A percentile compares a stretch with the other conserved stretches of the same genome.
Evolutionary conservation across 2,113 vertebrate genomes (phyloP).

Genomic region (Bothrops jararaca): DNA sequence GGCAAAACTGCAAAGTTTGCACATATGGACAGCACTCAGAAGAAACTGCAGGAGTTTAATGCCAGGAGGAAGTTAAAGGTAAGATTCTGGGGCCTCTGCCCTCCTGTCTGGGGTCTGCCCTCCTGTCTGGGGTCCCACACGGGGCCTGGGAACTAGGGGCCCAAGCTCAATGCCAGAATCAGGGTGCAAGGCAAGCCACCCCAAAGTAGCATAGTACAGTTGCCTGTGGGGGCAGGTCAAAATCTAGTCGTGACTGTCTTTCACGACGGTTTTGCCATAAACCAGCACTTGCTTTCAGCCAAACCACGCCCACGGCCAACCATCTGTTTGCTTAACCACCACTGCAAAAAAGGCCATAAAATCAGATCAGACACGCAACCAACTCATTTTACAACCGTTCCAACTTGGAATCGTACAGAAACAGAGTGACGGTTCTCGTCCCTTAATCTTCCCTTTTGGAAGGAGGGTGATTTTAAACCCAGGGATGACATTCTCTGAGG

Average conservation of each 20-base stretch:
- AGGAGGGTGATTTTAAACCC: background rate
- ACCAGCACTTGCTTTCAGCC: background rate
- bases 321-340: background rate
- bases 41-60: constrained; percentile 86
- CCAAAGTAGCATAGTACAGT: background rate
- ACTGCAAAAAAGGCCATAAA: background rate
- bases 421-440: background rate
- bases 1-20: constrained; percentile 83
- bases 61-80: constrained; percentile 88
- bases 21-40: constrained; percentile 88
- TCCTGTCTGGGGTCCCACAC: background rate
- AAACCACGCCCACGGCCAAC: background rate
- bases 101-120: background rate
- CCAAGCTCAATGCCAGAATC: background rate
- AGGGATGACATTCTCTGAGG: background rate
- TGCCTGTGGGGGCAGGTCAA: background rate
- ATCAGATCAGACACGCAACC: background rate
- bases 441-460: background rate
- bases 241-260: background rate
- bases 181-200: background rate
- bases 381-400: background rate
- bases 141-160: background rate
- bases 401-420: background rate
- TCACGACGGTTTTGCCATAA: background rate
- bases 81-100: background rate